phyloP scores from a whole-genome alignment of 2,888 invertebrate genomes.

The Orchesella flavescens region DNA sequence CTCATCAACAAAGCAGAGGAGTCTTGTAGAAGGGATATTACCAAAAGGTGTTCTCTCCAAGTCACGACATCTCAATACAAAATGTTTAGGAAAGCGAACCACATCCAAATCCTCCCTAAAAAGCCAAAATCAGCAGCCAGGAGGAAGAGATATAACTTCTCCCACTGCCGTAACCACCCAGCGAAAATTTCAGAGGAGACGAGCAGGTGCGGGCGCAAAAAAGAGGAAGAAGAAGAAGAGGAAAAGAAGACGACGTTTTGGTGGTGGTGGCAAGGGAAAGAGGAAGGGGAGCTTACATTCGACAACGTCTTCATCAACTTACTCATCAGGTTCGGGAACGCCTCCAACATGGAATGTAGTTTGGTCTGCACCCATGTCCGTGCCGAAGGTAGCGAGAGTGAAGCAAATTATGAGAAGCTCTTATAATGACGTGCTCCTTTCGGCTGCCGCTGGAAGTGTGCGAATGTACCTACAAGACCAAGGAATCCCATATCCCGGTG shows the following conservation, averaged over 20 bases:
- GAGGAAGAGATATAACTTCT: background rate
- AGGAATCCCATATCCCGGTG: conserved; percentile 76
- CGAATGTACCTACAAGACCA: conserved; percentile 75
- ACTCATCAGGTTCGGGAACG: conserved; percentile 18
- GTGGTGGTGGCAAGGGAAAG: conserved; percentile 25
- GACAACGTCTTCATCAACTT: conserved; percentile 9
- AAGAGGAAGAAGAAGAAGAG: conserved; percentile 40
- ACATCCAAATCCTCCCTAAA: conserved; percentile 47
- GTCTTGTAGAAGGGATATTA: background rate
- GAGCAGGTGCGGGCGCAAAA: conserved; percentile 49
- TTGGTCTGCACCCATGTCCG: conserved; percentile 76
- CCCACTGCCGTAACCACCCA: background rate
- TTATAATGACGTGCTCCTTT: conserved; percentile 77
- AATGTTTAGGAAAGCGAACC: conserved; percentile 48
- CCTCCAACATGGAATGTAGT: conserved; percentile 72
- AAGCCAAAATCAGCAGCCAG: conserved; percentile 35
- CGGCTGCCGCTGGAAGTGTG: conserved; percentile 76
- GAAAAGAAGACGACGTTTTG: conserved; percentile 10
- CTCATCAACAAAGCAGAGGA: conserved; percentile 10
- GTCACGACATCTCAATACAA: conserved; percentile 33
- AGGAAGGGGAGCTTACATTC: conserved; percentile 25
- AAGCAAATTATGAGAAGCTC: conserved; percentile 77
- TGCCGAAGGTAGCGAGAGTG: conserved; percentile 75
- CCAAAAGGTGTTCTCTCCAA: conserved; percentile 30
- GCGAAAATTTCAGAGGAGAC: background rate